Evolutionary conservation across 2,113 vertebrate genomes (phyloP), one percentile per base, ranked within the genome.

Genomic region (Anser cygnoides): DNA sequence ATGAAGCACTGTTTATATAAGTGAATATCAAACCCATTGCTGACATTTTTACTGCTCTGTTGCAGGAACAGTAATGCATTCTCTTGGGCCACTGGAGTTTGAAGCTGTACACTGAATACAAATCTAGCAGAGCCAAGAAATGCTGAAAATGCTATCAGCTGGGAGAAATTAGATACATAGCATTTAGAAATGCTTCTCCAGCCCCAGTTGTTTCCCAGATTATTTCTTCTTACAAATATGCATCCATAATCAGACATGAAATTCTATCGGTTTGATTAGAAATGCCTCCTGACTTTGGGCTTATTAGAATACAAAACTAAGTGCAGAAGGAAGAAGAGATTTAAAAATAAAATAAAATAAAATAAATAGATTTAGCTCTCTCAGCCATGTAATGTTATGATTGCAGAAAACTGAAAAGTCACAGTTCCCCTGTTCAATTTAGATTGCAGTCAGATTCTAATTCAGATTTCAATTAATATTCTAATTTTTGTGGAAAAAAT

Each of bases 381-480:
- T 95, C 66, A 86, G 39, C 33, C 50, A 87, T 93, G 87, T 93
- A 87, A 96, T 97, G 96, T 92, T 94, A 20, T 93, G 77, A 94
- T 82, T 91, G 90, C 6, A 9, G 70, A 93, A 95, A 85, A 96
- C 78, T 62, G 67, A 59, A 91, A 97, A 91, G 88, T 85, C 90
- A 75, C 37, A 79, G 49, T 39, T 96, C 41, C 68, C 63, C 92
- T 75, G 87, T 90, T 81, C 83, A 96, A 80, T 97, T 98, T 95
- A 96, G 91, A 97, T 96, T 97, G 92, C 90, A 96, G 95, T 98
- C 90, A 97, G 61, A 89, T 94, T 97, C 85, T 97, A 95, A 96
- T 95, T 97, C 79, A 91, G 86, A 95, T 93, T 96, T 96, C 72
- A 97, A 97, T 97, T 97, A 97, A 95, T 95, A 94, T 65, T 66